Conservation (phyloP, 2,888 invertebrate genomes). For the Dryobota labecula region DNA sequence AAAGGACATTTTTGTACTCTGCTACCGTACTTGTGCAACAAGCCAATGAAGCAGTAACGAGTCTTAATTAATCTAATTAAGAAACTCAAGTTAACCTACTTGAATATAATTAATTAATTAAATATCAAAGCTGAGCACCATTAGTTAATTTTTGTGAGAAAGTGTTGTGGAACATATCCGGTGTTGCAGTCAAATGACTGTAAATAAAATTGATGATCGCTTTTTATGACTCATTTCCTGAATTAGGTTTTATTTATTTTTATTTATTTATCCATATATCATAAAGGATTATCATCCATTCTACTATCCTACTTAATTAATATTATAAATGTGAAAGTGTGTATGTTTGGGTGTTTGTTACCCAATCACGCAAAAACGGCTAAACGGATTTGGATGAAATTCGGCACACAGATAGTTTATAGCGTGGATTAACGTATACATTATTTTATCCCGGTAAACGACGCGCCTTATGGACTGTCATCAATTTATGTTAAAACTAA, state of each 20-base stretch:
- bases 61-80: conserved; percentile 49
- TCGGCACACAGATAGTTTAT: background rate
- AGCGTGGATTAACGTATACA: background rate
- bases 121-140: conserved; percentile 31
- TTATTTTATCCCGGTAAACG: background rate
- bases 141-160: conserved; percentile 47
- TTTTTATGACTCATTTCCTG: conserved; percentile 32
- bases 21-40: too few species aligned
- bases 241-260: too few species aligned
- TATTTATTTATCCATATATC: background rate
- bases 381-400: background rate
- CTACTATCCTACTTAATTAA: background rate
- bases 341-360: background rate
- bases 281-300: background rate
- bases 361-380: background rate
- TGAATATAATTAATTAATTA: conserved; percentile 35
- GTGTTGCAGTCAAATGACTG: conserved; percentile 25
- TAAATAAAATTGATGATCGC: conserved; percentile 19
- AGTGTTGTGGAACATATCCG: conserved; percentile 44
- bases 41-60: background rate
- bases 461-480: background rate
- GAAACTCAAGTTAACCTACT: conserved; percentile 31
- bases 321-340: background rate
- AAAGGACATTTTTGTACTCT: too few species aligned
- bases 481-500: background rate